A percentile compares a stretch with the other conserved stretches of the same genome.
Conservation (phyloP, 2,888 invertebrate species). For the Iselma pallidipennis region DNA sequence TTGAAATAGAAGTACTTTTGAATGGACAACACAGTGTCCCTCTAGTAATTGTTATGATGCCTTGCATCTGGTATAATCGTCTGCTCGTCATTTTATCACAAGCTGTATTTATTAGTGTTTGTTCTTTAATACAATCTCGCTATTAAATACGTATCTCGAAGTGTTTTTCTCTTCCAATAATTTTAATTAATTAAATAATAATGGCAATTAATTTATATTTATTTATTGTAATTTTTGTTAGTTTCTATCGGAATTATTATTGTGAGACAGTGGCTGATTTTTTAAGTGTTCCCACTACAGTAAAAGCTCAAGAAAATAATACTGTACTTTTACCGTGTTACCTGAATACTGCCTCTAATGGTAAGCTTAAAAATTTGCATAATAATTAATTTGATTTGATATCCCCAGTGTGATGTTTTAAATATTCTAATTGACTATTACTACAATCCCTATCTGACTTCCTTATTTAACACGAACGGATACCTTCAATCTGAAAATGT, state of each 20-base stretch:
- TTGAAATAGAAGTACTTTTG: constrained; percentile 27
- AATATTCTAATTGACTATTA: not conserved
- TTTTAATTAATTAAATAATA: not conserved
- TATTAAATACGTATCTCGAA: constrained; percentile 10
- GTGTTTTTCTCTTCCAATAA: not conserved
- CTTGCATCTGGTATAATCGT: constrained; percentile 26
- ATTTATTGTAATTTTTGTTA: constrained; percentile 18
- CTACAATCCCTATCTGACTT: not conserved
- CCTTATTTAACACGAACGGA: not conserved
- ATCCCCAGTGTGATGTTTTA: no score
- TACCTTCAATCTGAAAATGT: not conserved
- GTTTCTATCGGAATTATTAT: constrained; percentile 18
- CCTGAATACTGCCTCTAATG: constrained; percentile 67
- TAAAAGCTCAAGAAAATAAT: constrained; percentile 77
- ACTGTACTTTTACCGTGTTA: constrained; percentile 79
- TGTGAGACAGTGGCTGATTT: constrained; percentile 52
- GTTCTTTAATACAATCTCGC: not conserved
- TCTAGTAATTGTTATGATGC: constrained; percentile 34
- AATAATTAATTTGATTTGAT: not conserved
- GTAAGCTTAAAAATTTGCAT: constrained; percentile 32
- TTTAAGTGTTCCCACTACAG: constrained; percentile 72
- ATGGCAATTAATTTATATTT: constrained; percentile 18
- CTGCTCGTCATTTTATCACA: constrained; percentile 16
- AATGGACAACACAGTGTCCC: constrained; percentile 22
- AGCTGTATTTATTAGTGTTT: constrained; percentile 19